Evolutionary conservation across 2,797 vertebrate species (phyloP), one percentile per base, ranked within the genome.

Genomic region (Poeciliopsis turneri): DNA sequence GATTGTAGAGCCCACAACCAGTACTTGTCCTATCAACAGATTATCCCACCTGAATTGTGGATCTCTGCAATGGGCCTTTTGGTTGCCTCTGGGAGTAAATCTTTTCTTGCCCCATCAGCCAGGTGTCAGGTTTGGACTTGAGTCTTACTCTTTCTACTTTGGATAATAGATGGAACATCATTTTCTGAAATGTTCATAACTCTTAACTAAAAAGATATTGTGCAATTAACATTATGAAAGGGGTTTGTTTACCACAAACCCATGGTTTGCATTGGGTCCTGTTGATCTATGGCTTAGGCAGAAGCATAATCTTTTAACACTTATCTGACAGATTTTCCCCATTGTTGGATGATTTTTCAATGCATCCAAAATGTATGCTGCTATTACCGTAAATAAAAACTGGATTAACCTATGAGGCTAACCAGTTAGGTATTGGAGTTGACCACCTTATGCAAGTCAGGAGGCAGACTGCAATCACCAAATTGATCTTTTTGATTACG

Each of bases 231-330:
- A 85, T 74, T 90, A 93, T 39, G 5, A 39, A 39, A 93, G 93
- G 92, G 83, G 53, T 2, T 55, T 85, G 84, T 92, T 94, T 91
- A 90, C 93, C 86, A 59, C 84, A 33, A 18, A 39, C 5, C 5
- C 5, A 5, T 39, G 36, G 70, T 87, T 87, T 92, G 55, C 77
- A 66, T 80, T 46, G 72, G 72, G 72, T 43, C 76, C 45, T 55
- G 78, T 78, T 92, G 88, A 94, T 93, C 90, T 93, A 82, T 78
- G 81, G 93, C 87, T 94, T 93, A 93, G 85, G 74, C 82, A 59
- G 76, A 70, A 41, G 57, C 69, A 41, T 95, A 94, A 95, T 94
- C 93, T 90, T 88, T 94, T 93, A 95, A 93, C 92, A 91, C 88
- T 87, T 93, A 89, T 88, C 78, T 84, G 82, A 69, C 87, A 94